These are phyloP conservation scores for Hirudo medicinalis DNA, from an alignment of 1,140 invertebrate genomes.

Conservation along the genomic window DNA sequence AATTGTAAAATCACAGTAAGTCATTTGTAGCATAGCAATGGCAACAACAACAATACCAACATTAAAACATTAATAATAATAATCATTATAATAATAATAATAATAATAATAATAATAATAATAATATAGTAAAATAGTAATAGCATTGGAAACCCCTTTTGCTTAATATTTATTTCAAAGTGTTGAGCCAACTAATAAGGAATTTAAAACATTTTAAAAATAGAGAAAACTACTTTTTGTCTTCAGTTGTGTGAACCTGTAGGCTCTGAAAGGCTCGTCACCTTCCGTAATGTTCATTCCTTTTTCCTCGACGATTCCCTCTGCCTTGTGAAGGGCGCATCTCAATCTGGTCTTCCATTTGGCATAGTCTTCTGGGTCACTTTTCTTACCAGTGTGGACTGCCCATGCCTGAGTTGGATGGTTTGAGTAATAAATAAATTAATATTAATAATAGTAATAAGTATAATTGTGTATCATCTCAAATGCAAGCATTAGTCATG, in stretches of 20 bases:
- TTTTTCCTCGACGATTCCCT: neutral
- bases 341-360: slow-evolving; percentile 11
- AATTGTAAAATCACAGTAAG: no score
- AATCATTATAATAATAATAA: no score
- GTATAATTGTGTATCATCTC: neutral
- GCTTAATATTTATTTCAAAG: no score
- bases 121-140: no score
- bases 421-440: neutral
- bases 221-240: neutral
- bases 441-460: neutral
- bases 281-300: neutral
- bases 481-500: neutral
- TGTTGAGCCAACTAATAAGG: no score
- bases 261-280: neutral
- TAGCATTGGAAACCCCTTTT: no score
- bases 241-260: neutral
- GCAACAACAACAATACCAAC: no score
- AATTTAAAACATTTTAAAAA: no score
- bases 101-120: no score
- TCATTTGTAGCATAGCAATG: no score
- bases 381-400: neutral
- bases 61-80: no score
- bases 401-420: neutral
- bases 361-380: neutral
- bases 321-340: neutral